A percentile compares a stretch with the other conserved stretches of the same genome.
These are phyloP conservation scores for Conus betulinus DNA, from an alignment of 1,140 invertebrate genomes.

Conservation along the genomic window DNA sequence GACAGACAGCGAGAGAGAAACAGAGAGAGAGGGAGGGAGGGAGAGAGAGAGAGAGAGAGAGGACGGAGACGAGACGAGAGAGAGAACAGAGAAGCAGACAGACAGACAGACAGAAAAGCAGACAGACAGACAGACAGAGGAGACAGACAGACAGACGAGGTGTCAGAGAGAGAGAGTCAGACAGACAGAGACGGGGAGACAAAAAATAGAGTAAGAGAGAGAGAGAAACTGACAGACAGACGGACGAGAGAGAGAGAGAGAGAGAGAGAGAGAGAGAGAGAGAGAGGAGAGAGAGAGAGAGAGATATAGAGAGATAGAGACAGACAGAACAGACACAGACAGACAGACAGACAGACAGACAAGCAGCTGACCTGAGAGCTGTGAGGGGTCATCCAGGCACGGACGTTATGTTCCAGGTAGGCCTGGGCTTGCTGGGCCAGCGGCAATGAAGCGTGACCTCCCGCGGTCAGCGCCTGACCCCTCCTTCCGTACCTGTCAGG, in stretches of 20 bases:
- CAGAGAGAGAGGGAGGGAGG: not conserved
- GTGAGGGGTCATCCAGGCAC: conserved; percentile 56
- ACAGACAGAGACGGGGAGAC: not conserved
- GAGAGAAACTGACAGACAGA: not conserved
- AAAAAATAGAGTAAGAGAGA: not conserved
- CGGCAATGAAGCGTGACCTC: conserved; percentile 53
- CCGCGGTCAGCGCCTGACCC: conserved; percentile 50
- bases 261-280: conserved; percentile 19
- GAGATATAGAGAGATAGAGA: not conserved
- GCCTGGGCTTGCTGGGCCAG: conserved; percentile 64
- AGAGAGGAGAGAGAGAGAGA: not conserved
- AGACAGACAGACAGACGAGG: not conserved
- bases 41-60: not conserved
- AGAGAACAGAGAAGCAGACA: not conserved
- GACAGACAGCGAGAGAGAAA: not conserved
- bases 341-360: not conserved
- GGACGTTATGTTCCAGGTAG: conserved; percentile 66
- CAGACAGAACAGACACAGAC: not conserved
- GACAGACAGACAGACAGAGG: not conserved
- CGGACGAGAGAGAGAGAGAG: conserved; percentile 15
- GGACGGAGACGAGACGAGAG: not conserved
- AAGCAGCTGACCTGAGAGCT: conserved; percentile 51
- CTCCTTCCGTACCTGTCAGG: conserved; percentile 29
- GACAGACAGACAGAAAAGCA: not conserved
- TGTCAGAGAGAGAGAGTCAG: not conserved